These are phyloP conservation scores for Sinohyriopsis cumingii DNA, from an alignment of 2,888 invertebrate genomes.

Conservation along the genomic window DNA sequence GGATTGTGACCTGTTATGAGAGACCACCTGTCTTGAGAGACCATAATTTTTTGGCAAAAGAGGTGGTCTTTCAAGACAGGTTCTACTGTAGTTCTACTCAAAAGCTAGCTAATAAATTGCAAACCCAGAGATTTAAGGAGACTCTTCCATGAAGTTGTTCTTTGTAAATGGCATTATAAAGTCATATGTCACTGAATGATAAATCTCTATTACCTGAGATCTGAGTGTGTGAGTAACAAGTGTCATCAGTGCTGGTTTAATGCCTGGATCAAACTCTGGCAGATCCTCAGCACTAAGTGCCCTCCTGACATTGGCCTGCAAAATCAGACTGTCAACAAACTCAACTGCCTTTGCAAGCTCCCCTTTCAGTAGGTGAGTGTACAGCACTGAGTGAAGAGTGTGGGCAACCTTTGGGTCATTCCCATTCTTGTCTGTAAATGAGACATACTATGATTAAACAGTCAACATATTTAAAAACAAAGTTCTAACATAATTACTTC, in stretches of 20 bases:
- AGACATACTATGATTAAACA: not conserved
- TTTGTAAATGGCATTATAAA: too few relatives aligned
- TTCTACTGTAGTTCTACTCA: too few relatives aligned
- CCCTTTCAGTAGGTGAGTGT: slow-evolving; percentile 60
- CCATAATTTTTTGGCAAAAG: too few relatives aligned
- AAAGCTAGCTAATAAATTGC: too few relatives aligned
- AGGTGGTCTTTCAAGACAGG: too few relatives aligned
- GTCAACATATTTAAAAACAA: not conserved
- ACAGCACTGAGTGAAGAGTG: slow-evolving; percentile 64
- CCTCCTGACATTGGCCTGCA: slow-evolving; percentile 50
- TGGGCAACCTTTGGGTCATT: slow-evolving; percentile 49
- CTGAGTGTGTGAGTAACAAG: slow-evolving; percentile 52
- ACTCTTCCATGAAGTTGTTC: too few relatives aligned
- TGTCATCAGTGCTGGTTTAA: slow-evolving; percentile 55
- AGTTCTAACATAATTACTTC: too few relatives aligned
- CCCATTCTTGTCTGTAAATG: slow-evolving; percentile 28
- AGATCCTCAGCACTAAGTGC: slow-evolving; percentile 44
- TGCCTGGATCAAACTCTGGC: slow-evolving; percentile 33
- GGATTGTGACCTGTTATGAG: too few relatives aligned
- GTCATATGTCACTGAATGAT: too few relatives aligned
- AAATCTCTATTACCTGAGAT: slow-evolving; percentile 44
- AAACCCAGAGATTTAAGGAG: too few relatives aligned
- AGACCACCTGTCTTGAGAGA: too few relatives aligned
- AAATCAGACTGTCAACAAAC: slow-evolving; percentile 58
- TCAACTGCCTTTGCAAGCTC: slow-evolving; percentile 56